Conservation (phyloP, 2,888 invertebrate species). For the Caenorhabditis panamensis region DNA sequence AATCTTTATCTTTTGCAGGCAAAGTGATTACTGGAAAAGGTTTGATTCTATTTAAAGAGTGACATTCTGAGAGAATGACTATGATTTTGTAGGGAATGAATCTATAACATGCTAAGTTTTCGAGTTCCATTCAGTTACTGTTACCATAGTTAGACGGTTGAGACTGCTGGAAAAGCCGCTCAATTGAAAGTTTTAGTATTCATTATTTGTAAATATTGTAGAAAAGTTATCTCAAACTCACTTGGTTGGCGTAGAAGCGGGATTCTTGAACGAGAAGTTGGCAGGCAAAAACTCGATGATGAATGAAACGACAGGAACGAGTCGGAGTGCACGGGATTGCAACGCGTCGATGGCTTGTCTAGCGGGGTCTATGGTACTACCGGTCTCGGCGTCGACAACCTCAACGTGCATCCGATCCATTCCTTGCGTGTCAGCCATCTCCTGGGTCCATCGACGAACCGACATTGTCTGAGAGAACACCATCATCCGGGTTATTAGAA, state of each 20-base stretch:
- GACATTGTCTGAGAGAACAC: constrained; percentile 69
- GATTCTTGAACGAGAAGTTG: constrained; percentile 75
- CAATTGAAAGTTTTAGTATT: not conserved
- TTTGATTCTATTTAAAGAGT: too few relatives aligned
- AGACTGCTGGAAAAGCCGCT: constrained; percentile 17
- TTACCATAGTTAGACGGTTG: not conserved
- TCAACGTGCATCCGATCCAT: constrained; percentile 75
- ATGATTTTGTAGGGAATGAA: too few relatives aligned
- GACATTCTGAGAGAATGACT: too few relatives aligned
- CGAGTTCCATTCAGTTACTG: constrained; percentile 9
- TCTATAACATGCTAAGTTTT: too few relatives aligned
- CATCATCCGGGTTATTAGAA: constrained; percentile 6
- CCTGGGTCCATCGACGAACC: constrained; percentile 76
- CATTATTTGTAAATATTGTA: not conserved
- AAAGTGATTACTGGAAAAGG: constrained; percentile 31
- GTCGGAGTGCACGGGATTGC: constrained; percentile 76
- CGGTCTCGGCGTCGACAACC: constrained; percentile 79
- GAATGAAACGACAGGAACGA: constrained; percentile 78
- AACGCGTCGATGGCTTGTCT: constrained; percentile 80
- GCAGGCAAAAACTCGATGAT: constrained; percentile 77
- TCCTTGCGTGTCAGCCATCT: constrained; percentile 74
- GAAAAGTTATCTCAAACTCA: constrained; percentile 27
- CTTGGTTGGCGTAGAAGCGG: constrained; percentile 65
- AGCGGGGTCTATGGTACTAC: constrained; percentile 78
- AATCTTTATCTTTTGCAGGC: constrained; percentile 8